These are phyloP conservation scores for Aythya fuligula DNA, from an alignment of 2,797 vertebrate species.

Conservation along the genomic window DNA sequence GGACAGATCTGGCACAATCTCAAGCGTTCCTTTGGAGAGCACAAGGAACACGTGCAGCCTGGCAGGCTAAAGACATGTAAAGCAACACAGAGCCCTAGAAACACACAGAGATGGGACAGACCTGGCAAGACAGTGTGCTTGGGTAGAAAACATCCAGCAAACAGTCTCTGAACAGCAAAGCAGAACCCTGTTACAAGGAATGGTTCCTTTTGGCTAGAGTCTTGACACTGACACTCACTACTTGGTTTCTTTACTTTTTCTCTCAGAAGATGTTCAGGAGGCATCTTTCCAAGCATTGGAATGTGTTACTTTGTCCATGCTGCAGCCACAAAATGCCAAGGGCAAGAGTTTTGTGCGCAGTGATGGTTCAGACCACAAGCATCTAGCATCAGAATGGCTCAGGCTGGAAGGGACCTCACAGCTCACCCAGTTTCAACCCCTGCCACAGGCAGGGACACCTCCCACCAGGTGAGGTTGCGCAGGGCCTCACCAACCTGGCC, in stretches of 20 bases:
- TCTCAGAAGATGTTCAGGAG: not conserved
- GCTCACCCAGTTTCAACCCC: no score
- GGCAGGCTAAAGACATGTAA: not conserved
- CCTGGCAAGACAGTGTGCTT: fast-evolving
- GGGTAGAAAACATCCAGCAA: fast-evolving
- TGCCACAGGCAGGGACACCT: no score
- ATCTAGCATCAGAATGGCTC: not conserved
- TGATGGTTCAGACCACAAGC: not conserved
- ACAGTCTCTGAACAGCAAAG: not conserved
- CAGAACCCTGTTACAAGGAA: not conserved
- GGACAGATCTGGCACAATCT: not conserved
- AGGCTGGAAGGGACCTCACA: no score
- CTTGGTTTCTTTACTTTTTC: conserved; percentile 10
- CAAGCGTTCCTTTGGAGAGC: not conserved
- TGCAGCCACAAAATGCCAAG: not conserved
- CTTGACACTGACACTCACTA: not conserved
- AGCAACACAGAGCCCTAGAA: not conserved
- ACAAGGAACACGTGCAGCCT: not conserved
- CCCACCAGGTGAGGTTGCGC: no score
- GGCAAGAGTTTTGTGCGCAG: not conserved
- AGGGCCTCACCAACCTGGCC: no score
- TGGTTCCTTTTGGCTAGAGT: not conserved
- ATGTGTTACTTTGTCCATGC: not conserved
- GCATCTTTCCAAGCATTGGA: not conserved
- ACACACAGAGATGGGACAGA: not conserved